phyloP scores from a whole-genome alignment of 2,888 invertebrate species.

The Lasioglossum marginatum region DNA sequence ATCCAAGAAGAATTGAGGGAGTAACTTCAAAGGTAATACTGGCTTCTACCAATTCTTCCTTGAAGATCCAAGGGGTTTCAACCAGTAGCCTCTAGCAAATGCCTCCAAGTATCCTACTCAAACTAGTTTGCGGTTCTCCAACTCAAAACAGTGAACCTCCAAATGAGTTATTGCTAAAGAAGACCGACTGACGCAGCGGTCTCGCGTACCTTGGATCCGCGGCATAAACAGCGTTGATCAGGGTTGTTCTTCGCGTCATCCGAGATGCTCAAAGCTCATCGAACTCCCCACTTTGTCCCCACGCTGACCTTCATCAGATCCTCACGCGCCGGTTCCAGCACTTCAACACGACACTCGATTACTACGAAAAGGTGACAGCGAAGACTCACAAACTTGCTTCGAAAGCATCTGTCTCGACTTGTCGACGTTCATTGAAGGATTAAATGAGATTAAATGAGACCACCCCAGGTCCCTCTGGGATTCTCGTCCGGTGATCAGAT shows the following conservation, averaged over 20 bases:
- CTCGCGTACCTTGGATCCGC: neutral
- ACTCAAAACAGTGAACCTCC: neutral
- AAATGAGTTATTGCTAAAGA: neutral
- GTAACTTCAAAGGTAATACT: neutral
- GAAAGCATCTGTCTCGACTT: neutral
- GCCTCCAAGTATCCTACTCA: neutral
- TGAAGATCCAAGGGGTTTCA: neutral
- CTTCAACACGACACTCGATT: neutral
- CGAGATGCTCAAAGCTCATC: neutral
- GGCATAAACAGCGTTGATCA: slow-evolving; percentile 5
- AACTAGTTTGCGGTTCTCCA: neutral
- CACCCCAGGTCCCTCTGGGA: neutral
- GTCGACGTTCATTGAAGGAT: neutral
- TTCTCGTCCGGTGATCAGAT: neutral
- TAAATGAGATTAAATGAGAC: neutral
- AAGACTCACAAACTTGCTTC: neutral
- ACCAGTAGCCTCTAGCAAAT: neutral
- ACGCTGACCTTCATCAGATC: neutral
- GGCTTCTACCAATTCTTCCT: too few species aligned
- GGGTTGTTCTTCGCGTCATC: neutral
- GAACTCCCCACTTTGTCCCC: neutral
- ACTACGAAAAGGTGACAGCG: neutral
- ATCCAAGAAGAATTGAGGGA: too few species aligned
- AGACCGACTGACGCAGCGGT: neutral
- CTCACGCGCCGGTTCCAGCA: neutral